Percentiles rank a stretch among this genome's conserved stretches.
Conservation (phyloP, 1,140 invertebrate genomes). For the Brachionus rubens region DNA sequence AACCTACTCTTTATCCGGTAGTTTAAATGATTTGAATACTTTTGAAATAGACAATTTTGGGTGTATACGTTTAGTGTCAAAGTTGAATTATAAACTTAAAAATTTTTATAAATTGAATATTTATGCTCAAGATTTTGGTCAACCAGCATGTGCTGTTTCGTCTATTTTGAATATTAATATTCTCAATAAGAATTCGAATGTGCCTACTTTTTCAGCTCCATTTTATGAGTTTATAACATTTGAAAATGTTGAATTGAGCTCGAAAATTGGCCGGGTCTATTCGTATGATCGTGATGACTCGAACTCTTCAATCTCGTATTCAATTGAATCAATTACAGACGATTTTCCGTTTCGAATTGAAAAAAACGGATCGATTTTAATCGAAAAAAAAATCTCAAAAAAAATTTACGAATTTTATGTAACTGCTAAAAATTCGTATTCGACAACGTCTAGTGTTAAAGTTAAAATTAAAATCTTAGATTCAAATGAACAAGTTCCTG, state of each 20-base stretch:
- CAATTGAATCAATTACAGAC: not conserved
- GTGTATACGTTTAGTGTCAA: not conserved
- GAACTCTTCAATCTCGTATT: not conserved
- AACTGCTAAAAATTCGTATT: not conserved
- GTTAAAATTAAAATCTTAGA: slow-evolving; percentile 44
- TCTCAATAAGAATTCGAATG: not conserved
- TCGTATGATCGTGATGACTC: slow-evolving; percentile 11
- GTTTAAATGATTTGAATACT: slow-evolving; percentile 38
- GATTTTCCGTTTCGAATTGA: slow-evolving; percentile 29
- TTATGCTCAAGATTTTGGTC: not conserved
- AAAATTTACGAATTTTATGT: slow-evolving; percentile 40
- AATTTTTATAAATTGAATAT: slow-evolving; percentile 6
- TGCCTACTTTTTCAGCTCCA: slow-evolving; percentile 10
- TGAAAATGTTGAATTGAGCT: not conserved
- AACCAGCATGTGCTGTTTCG: not conserved
- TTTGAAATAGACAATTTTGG: slow-evolving; percentile 36
- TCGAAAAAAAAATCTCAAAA: not conserved
- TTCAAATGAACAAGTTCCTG: slow-evolving; percentile 11
- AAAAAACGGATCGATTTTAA: not conserved
- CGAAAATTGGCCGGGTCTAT: slow-evolving; percentile 3
- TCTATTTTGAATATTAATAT: slow-evolving; percentile 21
- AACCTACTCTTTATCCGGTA: slow-evolving; percentile 13
- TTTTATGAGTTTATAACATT: slow-evolving; percentile 46
- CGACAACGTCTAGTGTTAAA: slow-evolving; percentile 6
- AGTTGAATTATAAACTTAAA: slow-evolving; percentile 32